Conservation (phyloP, 1,140 invertebrate species). For the Diploscapter pachys region DNA sequence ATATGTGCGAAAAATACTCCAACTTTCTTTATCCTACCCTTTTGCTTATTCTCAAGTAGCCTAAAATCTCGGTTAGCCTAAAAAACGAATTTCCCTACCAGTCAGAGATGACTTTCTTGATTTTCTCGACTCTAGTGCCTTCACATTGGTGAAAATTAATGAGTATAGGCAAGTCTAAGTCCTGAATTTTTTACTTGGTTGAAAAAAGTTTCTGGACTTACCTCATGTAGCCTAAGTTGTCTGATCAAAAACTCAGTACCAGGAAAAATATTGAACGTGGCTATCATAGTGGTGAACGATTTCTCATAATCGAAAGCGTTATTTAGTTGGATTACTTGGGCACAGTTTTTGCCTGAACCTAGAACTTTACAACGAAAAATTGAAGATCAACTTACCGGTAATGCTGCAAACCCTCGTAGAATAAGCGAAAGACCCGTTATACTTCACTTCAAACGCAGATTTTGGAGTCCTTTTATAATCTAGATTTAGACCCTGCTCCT, state of each 20-base stretch:
- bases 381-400: slow-evolving; percentile 1
- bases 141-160: slow-evolving; percentile 33
- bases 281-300: slow-evolving; percentile 17
- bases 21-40: slow-evolving; percentile 2
- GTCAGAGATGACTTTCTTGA: slow-evolving; percentile 23
- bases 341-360: slow-evolving; percentile 24
- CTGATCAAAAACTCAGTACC: slow-evolving; percentile 19
- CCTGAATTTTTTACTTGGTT: not conserved
- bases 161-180: slow-evolving; percentile 26
- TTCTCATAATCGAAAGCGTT: slow-evolving; percentile 35
- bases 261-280: slow-evolving; percentile 19
- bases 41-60: slow-evolving; percentile 11
- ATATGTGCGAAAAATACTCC: slow-evolving; percentile 33
- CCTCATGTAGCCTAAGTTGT: slow-evolving; percentile 12
- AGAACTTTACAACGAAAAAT: not conserved
- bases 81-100: slow-evolving; percentile 11
- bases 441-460: slow-evolving; percentile 13
- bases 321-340: slow-evolving; percentile 29
- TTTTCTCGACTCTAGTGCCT: slow-evolving; percentile 16
- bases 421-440: slow-evolving; percentile 30
- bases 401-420: slow-evolving; percentile 21
- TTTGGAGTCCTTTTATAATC: slow-evolving; percentile 16
- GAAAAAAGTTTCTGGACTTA: slow-evolving; percentile 4
- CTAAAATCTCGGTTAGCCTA: slow-evolving; percentile 9
- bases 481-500: slow-evolving; percentile 19